Evolutionary conservation across 2,113 vertebrate genomes (phyloP), one percentile per base, ranked within the genome.

Genomic region (Speoplatyrhinus poulsoni): DNA sequence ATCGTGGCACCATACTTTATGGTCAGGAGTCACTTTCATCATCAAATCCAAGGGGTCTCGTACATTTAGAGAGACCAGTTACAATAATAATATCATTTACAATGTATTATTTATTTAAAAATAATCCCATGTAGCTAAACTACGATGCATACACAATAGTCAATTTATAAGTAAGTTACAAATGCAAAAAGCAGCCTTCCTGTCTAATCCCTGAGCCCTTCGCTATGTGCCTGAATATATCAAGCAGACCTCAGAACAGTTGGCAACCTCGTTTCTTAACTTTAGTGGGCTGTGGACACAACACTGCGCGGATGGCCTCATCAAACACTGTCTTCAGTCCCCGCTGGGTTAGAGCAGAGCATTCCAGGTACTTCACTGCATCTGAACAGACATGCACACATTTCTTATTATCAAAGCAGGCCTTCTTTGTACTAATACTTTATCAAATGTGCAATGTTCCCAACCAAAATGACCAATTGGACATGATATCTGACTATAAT

Each of bases 271-370:
- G 85, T 74, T 95, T 95, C 87, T 95, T 95, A 3, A 88, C 90
- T 59, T 94, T 89, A 0, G 93, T 90, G 57, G 95, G 94, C 70
- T 95, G 94, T 0, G 95, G 95, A 62, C 95, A 96, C 57, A 96
- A 90, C 15, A 96, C 95, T 0, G 95, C 95, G 11, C 95, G 90
- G 82, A 96, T 96, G 19, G 95, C 95, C 79, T 96, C 95, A 0
- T 96, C 95, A 15, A 96, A 96, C 76, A 96, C 95, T 0, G 95
- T 95, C 84, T 96, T 96, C 74, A 96, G 90, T 36, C 95, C 95
- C 0, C 95, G 87, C 88, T 96, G 95, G 0, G 95, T 96, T 73
- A 96, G 85, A 9, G 95, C 95, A 0, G 95, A 96, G 64, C 95
- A 96, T 82, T 96, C 95, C 3, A 96, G 89, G 78, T 96, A 96